A percentile compares a stretch with the other conserved stretches of the same genome.
Evolutionary conservation across 2,888 invertebrate species (phyloP).

Genomic region (Resseliella maxima): DNA sequence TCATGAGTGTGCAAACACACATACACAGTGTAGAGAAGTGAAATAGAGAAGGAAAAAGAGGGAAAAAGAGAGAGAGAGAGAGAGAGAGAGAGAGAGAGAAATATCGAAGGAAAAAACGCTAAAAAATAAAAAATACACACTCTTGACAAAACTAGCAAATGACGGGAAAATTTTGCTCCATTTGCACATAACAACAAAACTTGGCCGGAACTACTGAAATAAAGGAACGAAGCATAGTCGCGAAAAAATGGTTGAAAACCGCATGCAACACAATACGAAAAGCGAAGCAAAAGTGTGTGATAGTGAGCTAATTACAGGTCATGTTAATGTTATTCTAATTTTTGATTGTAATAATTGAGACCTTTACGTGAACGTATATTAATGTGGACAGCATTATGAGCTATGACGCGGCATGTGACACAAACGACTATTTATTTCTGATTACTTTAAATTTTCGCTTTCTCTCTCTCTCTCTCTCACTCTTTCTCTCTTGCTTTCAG

Average conservation of each 20-base stretch:
- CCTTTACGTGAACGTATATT: constrained; percentile 27
- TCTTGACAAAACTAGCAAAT: constrained; percentile 17
- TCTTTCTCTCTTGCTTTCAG: background rate
- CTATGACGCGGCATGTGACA: constrained; percentile 49
- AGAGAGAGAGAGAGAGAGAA: too few species aligned
- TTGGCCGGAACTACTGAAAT: background rate
- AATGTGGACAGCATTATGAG: constrained; percentile 24
- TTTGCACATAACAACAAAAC: background rate
- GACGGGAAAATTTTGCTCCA: background rate
- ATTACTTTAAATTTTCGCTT: constrained; percentile 17
- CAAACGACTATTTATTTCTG: constrained; percentile 28
- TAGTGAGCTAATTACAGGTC: constrained; percentile 54
- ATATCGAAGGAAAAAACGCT: background rate
- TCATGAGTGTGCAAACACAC: background rate
- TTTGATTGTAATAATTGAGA: constrained; percentile 54
- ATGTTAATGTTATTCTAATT: constrained; percentile 55
- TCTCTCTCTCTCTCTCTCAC: too few species aligned
- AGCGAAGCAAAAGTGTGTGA: background rate
- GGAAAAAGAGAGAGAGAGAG: too few species aligned
- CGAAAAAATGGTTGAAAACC: background rate
- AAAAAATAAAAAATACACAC: background rate
- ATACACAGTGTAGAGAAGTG: background rate
- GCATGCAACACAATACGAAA: background rate
- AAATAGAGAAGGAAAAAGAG: background rate
- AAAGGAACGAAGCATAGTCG: background rate